Conservation (phyloP, 2,113 vertebrate genomes). For the Tragelaphus imberbis region DNA sequence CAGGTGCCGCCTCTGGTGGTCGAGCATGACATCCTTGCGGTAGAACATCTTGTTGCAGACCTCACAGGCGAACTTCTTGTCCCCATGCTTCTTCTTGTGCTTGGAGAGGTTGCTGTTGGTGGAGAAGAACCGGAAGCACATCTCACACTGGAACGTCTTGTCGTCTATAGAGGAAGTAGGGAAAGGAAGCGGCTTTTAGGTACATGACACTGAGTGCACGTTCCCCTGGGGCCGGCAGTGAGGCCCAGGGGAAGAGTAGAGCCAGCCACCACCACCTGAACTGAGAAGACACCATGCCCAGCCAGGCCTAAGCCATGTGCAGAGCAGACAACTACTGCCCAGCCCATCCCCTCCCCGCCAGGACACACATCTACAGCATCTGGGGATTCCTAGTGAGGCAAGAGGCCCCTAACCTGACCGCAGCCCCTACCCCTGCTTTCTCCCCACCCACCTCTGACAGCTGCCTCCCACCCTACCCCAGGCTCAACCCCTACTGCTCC, state of each 20-base stretch:
- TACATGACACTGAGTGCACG: fast-evolving
- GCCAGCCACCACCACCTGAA: not conserved
- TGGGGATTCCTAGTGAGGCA: too few species aligned
- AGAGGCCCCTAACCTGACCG: not conserved
- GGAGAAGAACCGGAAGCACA: slow-evolving; percentile 99
- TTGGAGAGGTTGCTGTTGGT: slow-evolving; percentile 99
- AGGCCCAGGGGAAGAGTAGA: not conserved
- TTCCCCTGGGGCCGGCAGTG: fast-evolving
- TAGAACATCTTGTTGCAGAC: slow-evolving; percentile 99
- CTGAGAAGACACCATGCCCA: not conserved
- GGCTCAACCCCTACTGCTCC: not conserved
- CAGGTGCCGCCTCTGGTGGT: slow-evolving; percentile 94
- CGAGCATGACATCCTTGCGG: slow-evolving; percentile 97
- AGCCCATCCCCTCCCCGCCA: fast-evolving
- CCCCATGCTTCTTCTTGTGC: slow-evolving; percentile 99
- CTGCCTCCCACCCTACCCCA: too few species aligned
- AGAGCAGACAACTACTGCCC: not conserved
- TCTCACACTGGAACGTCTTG: slow-evolving; percentile 99
- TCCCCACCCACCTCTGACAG: not conserved
- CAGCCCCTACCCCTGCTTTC: fast-evolving
- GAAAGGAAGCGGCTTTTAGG: not conserved
- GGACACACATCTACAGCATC: not conserved
- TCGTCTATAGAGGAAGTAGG: slow-evolving; percentile 85
- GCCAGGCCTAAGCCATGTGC: not conserved
- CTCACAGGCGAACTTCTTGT: slow-evolving; percentile 96